These are phyloP conservation scores for Coryphaenoides rupestris DNA, from an alignment of 2,113 vertebrate species.

Conservation along the genomic window DNA sequence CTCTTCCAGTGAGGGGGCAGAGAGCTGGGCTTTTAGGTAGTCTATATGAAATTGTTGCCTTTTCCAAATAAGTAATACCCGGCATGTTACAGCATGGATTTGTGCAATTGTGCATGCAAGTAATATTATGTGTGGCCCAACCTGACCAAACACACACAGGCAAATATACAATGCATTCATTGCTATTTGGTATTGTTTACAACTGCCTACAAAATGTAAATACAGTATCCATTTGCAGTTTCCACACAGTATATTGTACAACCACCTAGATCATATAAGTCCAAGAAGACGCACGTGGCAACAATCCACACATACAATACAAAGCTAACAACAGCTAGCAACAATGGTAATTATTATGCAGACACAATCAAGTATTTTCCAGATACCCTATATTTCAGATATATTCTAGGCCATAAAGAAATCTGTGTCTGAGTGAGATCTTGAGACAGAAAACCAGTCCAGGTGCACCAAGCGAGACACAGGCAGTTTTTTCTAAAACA, in stretches of 20 bases:
- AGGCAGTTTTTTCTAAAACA: conserved; percentile 18
- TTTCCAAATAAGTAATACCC: too few species aligned
- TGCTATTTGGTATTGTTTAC: conserved; percentile 25
- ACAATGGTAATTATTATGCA: conserved; percentile 22
- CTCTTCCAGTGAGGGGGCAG: conserved; percentile 54
- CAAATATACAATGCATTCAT: not conserved
- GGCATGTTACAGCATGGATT: too few species aligned
- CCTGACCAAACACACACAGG: not conserved
- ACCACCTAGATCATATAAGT: conserved; percentile 22
- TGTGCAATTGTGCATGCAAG: too few species aligned
- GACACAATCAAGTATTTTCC: conserved; percentile 6
- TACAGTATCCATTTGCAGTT: conserved; percentile 28
- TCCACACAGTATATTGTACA: conserved; percentile 29
- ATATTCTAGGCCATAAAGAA: conserved; percentile 12
- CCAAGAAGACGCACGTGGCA: conserved; percentile 20
- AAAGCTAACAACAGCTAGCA: too few species aligned
- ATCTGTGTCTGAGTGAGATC: conserved; percentile 23
- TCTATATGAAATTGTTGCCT: too few species aligned
- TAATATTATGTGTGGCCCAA: too few species aligned
- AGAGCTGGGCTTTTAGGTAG: conserved; percentile 43
- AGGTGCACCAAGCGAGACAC: conserved; percentile 28
- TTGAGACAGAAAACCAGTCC: conserved; percentile 29
- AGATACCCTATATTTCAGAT: conserved; percentile 3
- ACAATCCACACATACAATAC: conserved; percentile 14
- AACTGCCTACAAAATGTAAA: conserved; percentile 18